Percentiles rank a stretch among this genome's conserved stretches.
These are phyloP conservation scores for Plumapathes pennacea DNA, from an alignment of 92 coral and sea anemone species.

Conservation along the genomic window DNA sequence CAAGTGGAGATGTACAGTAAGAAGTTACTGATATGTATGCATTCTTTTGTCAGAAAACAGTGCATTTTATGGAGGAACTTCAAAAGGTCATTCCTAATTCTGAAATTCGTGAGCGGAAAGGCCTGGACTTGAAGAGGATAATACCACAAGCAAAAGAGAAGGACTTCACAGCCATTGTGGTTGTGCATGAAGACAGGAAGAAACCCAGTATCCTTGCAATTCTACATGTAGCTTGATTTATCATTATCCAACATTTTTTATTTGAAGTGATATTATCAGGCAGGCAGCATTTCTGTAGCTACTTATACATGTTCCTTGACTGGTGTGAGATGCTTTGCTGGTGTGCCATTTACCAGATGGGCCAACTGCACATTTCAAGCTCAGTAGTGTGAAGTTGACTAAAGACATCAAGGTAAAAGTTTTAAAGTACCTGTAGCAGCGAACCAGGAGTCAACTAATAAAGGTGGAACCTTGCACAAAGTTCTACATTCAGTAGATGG, in stretches of 20 bases:
- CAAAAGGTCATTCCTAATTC: constrained; percentile 84
- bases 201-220: constrained; percentile 88
- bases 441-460: no score
- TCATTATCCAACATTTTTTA: neutral
- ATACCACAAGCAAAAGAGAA: constrained; percentile 85
- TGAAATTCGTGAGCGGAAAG: constrained; percentile 82
- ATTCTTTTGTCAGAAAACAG: constrained; percentile 62
- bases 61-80: constrained; percentile 83
- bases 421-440: no score
- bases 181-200: constrained; percentile 87
- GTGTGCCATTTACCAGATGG: constrained; percentile 87
- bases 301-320: neutral
- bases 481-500: no score
- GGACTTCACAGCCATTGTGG: constrained; percentile 82
- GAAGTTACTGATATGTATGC: neutral
- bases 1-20: no score
- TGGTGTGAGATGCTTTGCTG: constrained; percentile 64
- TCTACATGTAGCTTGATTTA: neutral
- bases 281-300: no score
- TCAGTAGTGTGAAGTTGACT: constrained; percentile 67
- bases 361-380: constrained; percentile 93
- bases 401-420: constrained; percentile 68
- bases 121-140: constrained; percentile 82
- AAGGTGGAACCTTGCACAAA: no score
- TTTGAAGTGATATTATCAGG: no score